A percentile compares a stretch with the other conserved stretches of the same genome.
phyloP scores from a whole-genome alignment of 2,888 invertebrate species.

The Amblyjoppa proteus region DNA sequence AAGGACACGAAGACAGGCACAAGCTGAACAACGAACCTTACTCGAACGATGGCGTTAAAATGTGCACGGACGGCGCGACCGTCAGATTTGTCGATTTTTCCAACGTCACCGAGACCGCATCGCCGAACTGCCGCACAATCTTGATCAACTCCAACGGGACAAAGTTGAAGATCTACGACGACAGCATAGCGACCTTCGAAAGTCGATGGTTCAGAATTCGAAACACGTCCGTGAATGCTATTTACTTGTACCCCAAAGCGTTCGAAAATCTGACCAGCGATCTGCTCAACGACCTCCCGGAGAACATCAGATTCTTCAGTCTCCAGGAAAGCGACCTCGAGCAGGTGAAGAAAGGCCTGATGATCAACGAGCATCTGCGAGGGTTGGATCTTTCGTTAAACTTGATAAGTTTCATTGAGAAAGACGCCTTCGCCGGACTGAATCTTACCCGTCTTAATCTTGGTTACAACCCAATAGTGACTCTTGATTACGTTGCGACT shows the following conservation, averaged over 20 bases:
- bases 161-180: constrained; percentile 67
- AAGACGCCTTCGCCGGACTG: neutral
- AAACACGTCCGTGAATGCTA: constrained; percentile 64
- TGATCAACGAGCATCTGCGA: neutral
- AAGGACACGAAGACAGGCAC: too few relatives aligned
- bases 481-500: too few relatives aligned
- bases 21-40: too few relatives aligned
- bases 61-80: constrained; percentile 68
- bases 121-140: constrained; percentile 68
- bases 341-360: neutral
- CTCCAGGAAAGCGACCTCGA: constrained; percentile 33
- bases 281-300: constrained; percentile 75
- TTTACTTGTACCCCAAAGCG: constrained; percentile 72
- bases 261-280: constrained; percentile 75
- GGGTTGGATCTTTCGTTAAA: neutral
- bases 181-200: too few relatives aligned
- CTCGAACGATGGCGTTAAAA: constrained; percentile 56
- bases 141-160: constrained; percentile 52
- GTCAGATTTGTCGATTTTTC: constrained; percentile 37
- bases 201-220: constrained; percentile 75
- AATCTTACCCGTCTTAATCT: neutral
- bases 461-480: neutral
- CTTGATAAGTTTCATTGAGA: neutral
- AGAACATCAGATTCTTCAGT: constrained; percentile 69
- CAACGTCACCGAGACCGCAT: too few relatives aligned